Evolutionary conservation across 2,888 invertebrate genomes (phyloP).

Genomic region (Prosopocoilus inquinatus): DNA sequence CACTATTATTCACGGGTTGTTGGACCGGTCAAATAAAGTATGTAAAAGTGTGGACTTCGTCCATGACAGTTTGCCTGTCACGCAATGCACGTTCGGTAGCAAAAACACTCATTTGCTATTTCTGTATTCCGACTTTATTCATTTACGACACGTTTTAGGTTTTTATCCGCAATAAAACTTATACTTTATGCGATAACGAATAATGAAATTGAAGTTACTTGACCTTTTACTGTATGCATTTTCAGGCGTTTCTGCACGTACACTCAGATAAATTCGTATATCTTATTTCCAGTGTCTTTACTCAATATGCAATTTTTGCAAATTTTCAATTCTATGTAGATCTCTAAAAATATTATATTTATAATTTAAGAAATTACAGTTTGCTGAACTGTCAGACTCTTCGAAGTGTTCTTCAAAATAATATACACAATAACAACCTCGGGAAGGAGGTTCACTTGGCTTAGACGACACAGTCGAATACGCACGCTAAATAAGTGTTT

Average conservation of each 20-base stretch:
- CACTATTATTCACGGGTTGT: conserved; percentile 24
- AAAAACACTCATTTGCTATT: conserved; percentile 12
- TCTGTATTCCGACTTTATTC: conserved; percentile 4
- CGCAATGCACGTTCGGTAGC: conserved; percentile 18
- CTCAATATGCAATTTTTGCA: no score
- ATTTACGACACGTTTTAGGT: conserved; percentile 5
- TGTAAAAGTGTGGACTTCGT: conserved; percentile 27
- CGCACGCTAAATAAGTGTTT: no score
- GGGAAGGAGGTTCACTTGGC: no score
- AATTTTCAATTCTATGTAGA: no score
- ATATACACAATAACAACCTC: no score
- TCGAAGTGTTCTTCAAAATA: no score
- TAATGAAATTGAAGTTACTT: conserved; percentile 8
- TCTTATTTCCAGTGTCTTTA: no score
- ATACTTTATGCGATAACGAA: conserved; percentile 4
- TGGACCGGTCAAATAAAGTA: conserved; percentile 29
- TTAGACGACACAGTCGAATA: no score
- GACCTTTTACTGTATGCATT: conserved; percentile 2
- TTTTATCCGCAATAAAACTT: conserved; percentile 6
- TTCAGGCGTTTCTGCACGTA: not conserved
- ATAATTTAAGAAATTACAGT: no score
- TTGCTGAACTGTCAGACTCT: no score
- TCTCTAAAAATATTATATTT: no score
- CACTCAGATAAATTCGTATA: no score
- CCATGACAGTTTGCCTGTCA: conserved; percentile 24